Evolutionary conservation across 2,113 vertebrate species (phyloP), one percentile per base, ranked within the genome.

Genomic region (Gorsachius goisagi): DNA sequence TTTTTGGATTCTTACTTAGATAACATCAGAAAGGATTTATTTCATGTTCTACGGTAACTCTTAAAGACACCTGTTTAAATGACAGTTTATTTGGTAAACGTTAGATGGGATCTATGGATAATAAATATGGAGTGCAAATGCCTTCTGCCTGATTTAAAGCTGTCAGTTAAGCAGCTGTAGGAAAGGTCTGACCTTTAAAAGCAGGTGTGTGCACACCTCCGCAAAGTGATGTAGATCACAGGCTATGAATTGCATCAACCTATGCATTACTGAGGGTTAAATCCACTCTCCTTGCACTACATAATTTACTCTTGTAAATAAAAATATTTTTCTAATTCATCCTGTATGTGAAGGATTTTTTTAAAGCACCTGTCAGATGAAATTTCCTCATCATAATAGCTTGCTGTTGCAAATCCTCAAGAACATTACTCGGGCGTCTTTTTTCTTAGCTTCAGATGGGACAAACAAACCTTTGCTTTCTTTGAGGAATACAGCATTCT

Each of bases 271-370:
- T 84, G 97, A 96, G 95, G 92, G 88, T 97, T 95, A 96, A 96
- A 94, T 97, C 88, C 95, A 89, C 97, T 97, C 39, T 77, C 92
- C 96, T 98, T 98, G 98, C 97, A 98, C 98, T 98, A 97, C 96
- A 96, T 98, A 97, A 98, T 97, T 97, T 98, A 97, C 97, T 97
- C 96, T 95, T 97, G 95, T 96, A 97, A 98, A 98, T 98, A 98
- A 98, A 98, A 97, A 97, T 98, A 98, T 98, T 98, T 98, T 98
- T 98, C 93, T 98, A 98, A 95, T 89, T 90, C 92, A 98, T 58
- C 74, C 69, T 97, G 44, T 68, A 19, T 52, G 58, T 79, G 50
- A 67, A 92, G 28, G 88, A 39, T 45, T n/a, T 53, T 53, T 94
- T 91, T 37, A 63, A 73, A 62, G 14, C 14, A 45, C 5, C 30